Base-by-base conservation (phyloP, 2,888 invertebrate genomes). In the Drosophila cyrtoloma region DNA sequence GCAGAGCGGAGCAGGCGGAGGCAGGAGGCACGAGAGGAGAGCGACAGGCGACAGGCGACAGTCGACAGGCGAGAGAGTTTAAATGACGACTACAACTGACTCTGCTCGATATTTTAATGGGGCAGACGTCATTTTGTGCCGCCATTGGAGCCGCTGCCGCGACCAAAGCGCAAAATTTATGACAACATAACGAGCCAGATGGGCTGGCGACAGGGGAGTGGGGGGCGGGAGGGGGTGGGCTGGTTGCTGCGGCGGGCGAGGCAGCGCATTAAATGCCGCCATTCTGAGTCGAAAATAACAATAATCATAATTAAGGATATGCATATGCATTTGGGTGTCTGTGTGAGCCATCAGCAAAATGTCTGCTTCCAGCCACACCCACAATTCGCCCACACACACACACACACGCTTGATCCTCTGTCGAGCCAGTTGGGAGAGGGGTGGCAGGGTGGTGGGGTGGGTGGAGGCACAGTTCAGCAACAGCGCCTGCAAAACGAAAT, bases 221-320 rank as follows among this genome's bases (percentile, higher is more conserved):
- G 14, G 42, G 35, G 33, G 4, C 7, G 30, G 10, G 22, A 14
- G 22, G 1, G 7, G 30, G 19, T 55, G 10, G 47, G 28, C 19
- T 39, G 37, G 53, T 42, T 39, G 19, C 19, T 39, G 33, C 1
- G 35, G 19, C 5, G 14, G n/a, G 37, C 59, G 61, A 58, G 59
- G 58, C 42, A 69, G 76, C 68, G 76, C 89, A 91, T 85, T 85
- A 87, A 86, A 90, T 90, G 91, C 92, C 92, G 89, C 90, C 91
- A 91, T 89, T 90, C 84, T 75, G 77, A 87, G 84, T 81, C 88
- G 86, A 91, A 90, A 91, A 91, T 91, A 91, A 91, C 92, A 91
- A 91, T 92, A 91, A 91, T 92, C 91, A 91, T 91, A 91, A 91
- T 91, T 91, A 91, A 91, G 92, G 90, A 92, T 92, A 91, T 92